Evolutionary conservation across 2,113 vertebrate genomes (phyloP), one percentile per base, ranked within the genome.

Genomic region (Phylloscopus trochilus): DNA sequence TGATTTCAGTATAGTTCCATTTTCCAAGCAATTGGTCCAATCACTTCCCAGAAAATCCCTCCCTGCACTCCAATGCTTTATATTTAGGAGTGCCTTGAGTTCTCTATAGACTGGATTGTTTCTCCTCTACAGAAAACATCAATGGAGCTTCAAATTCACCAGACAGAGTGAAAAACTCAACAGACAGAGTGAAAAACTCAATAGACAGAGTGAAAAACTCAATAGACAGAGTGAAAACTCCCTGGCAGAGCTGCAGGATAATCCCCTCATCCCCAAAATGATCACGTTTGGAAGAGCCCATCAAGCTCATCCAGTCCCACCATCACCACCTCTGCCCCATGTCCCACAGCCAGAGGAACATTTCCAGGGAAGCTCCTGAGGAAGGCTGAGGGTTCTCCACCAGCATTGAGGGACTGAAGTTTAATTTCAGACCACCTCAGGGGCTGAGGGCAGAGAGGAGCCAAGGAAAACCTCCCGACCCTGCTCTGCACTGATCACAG

Each of bases 1-100:
- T 31, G 9, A 15, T 21, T 49, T 55, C 3, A 52, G 11, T 35
- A 7, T 0, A n/a, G 19, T 46, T 58, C 0, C 3, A 4, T 39
- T 68, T 76, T 60, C 30, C 49, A 68, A n/a, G 4, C 19, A 39
- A 28, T 15, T 64, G 39, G 8, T 58, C 14, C 43, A 85, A 70
- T 35, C 15, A 2, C 24, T 69, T 80, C 37, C 33, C 58, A 86
- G 44, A 56, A 76, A 35, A 59, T 44, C 49, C 30, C 35, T 35
- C 16, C 31, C 15, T 13, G 16, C 39, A 10, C 5, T 24, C 21
- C 5, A 6, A 47, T 17, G 20, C 47, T 84, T 88, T 30, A 7
- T 35, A 24, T 30, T 79, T 12, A 9, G 56, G 24, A 83, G 51
- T 15, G 39, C 33, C 6, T 1, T 1, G 22, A 58, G 19, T 60